phyloP scores from a whole-genome alignment of 2,113 vertebrate species.

The Tachysurus vachellii region DNA sequence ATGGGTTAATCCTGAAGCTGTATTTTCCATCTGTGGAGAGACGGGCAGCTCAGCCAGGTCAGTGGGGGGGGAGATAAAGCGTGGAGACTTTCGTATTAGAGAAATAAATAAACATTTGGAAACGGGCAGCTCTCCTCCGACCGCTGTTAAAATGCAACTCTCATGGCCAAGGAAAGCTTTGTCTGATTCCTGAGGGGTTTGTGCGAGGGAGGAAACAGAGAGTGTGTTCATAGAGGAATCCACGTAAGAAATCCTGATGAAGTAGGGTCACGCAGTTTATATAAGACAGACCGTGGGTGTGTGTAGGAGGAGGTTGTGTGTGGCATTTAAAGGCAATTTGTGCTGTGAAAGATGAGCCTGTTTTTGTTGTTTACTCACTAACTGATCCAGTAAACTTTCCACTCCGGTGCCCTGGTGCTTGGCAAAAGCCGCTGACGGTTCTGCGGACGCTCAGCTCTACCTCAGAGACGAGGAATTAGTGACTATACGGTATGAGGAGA shows the following conservation, averaged over 20 bases:
- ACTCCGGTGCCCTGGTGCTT: constrained; percentile 7
- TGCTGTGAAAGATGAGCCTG: constrained; percentile 11
- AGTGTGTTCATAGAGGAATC: constrained; percentile 11
- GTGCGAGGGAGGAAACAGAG: constrained; percentile 7
- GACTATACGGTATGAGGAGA: background rate
- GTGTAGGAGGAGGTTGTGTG: background rate
- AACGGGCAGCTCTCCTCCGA: constrained; percentile 19
- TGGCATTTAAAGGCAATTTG: constrained; percentile 4
- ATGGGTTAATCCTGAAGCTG: background rate
- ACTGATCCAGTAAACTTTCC: constrained; percentile 6
- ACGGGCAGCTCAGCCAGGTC: background rate
- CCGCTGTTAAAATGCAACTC: constrained; percentile 14
- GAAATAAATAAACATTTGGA: constrained; percentile 48
- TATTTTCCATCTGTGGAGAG: constrained; percentile 15
- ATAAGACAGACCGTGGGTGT: background rate
- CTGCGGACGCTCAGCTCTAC: background rate
- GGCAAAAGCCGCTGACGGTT: background rate
- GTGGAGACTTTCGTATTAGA: constrained; percentile 32
- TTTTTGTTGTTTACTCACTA: constrained; percentile 9
- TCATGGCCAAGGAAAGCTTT: constrained; percentile 35
- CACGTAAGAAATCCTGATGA: constrained; percentile 14
- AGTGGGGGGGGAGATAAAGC: background rate
- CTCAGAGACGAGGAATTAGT: background rate
- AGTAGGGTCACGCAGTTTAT: background rate
- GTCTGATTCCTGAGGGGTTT: constrained; percentile 13